Base-by-base conservation (phyloP, 2,113 vertebrate species). In the Campylorhamphus procurvoides region DNA sequence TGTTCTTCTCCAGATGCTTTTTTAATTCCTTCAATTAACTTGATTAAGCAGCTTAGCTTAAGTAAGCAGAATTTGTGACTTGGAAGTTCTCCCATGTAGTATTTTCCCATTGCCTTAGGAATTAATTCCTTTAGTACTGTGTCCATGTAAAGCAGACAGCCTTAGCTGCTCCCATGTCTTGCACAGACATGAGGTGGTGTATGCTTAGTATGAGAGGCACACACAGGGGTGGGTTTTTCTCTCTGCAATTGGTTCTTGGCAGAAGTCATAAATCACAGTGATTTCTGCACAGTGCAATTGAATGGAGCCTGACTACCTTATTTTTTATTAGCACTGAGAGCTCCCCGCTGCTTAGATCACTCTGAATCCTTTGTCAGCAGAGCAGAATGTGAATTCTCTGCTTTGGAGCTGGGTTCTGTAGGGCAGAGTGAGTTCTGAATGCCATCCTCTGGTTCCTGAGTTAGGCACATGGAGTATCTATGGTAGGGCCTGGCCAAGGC, bases 41-140 rank as follows among this genome's bases (percentile, higher is more conserved):
- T 95, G 89, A 95, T 96, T 94, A 97, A 94, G 94, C 86, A 86
- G 85, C 82, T 96, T 93, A 92, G 82, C 49, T 95, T 92, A 77
- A 94, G 85, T 74, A 90, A 85, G 63, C 42, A 77, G 85, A 91
- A 94, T 81, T 60, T 91, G 89, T 81, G 87, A 81, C 53, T 94
- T 97, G 84, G 78, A 95, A 87, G 52, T 56, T 93, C 17, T 92
- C 90, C 90, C 35, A 2, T 90, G 67, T 42, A 75, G 58, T 89
- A 35, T 94, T 94, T 96, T 84, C 93, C 53, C 64, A 39, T 7
- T 88, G 86, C 79, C 64, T 89, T 81, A 75, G 85, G 86, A 94
- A 81, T 95, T 55, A 92, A 60, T 80, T 90, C 52, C 52, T 77
- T 73, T 80, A 52, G 35, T 86, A 9, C 73, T 79, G 55, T 71